Evolutionary conservation across 2,797 vertebrate species (phyloP).

Genomic region (Crocodylus rhombifer): DNA sequence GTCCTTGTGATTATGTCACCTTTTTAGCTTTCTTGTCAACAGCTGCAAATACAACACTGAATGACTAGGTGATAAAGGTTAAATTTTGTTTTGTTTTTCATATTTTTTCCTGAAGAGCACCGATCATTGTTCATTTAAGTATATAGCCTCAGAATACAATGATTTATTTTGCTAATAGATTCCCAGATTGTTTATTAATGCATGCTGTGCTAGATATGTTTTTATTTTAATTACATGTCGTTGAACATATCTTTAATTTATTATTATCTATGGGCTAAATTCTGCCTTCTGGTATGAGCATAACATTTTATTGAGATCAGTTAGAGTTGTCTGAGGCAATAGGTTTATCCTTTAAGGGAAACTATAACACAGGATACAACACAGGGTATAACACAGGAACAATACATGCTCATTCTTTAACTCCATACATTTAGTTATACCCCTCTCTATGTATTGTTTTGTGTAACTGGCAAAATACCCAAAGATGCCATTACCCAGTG

Average conservation of each 20-base stretch:
- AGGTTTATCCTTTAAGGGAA: not conserved
- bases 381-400: not conserved
- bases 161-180: not conserved
- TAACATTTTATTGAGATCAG: not conserved
- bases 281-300: not conserved
- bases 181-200: not conserved
- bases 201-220: not conserved
- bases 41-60: not conserved
- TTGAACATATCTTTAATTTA: not conserved
- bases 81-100: not conserved
- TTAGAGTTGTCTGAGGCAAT: not conserved
- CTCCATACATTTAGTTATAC: accelerated
- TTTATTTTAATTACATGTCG: not conserved
- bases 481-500: not conserved
- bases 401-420: not conserved
- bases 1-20: not conserved
- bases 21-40: not conserved
- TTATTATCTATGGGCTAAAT: not conserved
- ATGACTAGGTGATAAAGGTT: not conserved
- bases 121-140: not conserved
- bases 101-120: not conserved
- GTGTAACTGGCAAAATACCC: not conserved
- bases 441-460: accelerated
- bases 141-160: not conserved
- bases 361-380: not conserved